Conservation (phyloP, 2,797 vertebrate species). For the Mormyrus hasselquistii region DNA sequence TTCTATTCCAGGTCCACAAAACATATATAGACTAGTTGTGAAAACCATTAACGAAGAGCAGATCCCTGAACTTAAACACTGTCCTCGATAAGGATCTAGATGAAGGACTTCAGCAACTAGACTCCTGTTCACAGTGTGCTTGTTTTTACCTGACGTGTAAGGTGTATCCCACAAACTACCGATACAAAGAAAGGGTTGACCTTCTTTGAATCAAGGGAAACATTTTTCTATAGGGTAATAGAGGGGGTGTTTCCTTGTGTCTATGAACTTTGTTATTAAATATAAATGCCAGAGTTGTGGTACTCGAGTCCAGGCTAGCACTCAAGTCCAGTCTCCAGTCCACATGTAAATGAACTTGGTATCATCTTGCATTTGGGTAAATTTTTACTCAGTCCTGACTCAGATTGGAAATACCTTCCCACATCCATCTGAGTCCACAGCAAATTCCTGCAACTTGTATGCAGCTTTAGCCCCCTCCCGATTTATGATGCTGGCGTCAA, state of each 20-base stretch:
- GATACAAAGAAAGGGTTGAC: not conserved
- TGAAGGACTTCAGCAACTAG: not conserved
- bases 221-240: not conserved
- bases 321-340: not conserved
- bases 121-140: not conserved
- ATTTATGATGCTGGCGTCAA: not conserved
- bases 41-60: not conserved
- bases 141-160: no score
- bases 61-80: not conserved
- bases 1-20: not conserved
- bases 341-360: not conserved
- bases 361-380: not conserved
- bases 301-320: not conserved
- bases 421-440: not conserved
- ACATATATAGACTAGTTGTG: not conserved
- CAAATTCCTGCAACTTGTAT: not conserved
- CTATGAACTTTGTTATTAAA: not conserved
- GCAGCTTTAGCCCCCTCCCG: not conserved
- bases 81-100: not conserved
- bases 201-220: not conserved
- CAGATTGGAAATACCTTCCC: not conserved
- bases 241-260: not conserved
- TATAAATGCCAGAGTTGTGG: not conserved
- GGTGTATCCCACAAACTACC: not conserved
- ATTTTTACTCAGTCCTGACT: not conserved